Evolutionary conservation across 2,888 invertebrate genomes (phyloP).

Genomic region (Pristionchus exspectatus): DNA sequence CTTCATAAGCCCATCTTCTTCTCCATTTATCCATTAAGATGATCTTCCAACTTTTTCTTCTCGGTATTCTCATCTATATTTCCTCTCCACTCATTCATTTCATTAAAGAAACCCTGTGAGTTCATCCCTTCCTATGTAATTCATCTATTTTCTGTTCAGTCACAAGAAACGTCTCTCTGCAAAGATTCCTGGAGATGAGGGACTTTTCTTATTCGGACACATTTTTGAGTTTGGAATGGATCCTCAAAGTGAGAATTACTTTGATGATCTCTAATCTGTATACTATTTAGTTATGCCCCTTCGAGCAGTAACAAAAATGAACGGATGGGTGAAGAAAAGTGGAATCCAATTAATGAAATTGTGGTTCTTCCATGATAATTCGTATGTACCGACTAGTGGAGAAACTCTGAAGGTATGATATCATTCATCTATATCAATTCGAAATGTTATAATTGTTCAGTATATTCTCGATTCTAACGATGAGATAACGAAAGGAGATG

Average conservation of each 20-base stretch:
- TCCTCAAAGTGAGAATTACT: neutral
- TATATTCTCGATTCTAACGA: slow-evolving; percentile 12
- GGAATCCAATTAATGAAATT: slow-evolving; percentile 2
- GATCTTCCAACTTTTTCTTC: neutral
- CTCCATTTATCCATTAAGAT: neutral
- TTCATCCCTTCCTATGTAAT: neutral
- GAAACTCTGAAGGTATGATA: neutral
- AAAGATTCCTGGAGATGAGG: slow-evolving; percentile 31
- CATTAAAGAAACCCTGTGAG: neutral
- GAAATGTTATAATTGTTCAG: neutral
- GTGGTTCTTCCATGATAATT: slow-evolving; percentile 37
- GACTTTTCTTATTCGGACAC: neutral
- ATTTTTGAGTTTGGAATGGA: slow-evolving; percentile 24
- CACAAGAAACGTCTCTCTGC: slow-evolving; percentile 28
- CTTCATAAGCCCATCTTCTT: neutral
- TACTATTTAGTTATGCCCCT: slow-evolving; percentile 1
- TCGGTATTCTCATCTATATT: neutral
- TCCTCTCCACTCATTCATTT: neutral
- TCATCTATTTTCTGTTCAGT: neutral
- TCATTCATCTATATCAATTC: neutral
- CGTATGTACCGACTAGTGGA: neutral
- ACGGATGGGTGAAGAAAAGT: neutral
- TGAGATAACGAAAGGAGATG: slow-evolving; percentile 30
- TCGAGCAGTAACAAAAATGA: neutral
- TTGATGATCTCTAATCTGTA: neutral